Percentiles rank a stretch among this genome's conserved stretches.
phyloP scores from a whole-genome alignment of 1,140 invertebrate species.

The Mya arenaria region DNA sequence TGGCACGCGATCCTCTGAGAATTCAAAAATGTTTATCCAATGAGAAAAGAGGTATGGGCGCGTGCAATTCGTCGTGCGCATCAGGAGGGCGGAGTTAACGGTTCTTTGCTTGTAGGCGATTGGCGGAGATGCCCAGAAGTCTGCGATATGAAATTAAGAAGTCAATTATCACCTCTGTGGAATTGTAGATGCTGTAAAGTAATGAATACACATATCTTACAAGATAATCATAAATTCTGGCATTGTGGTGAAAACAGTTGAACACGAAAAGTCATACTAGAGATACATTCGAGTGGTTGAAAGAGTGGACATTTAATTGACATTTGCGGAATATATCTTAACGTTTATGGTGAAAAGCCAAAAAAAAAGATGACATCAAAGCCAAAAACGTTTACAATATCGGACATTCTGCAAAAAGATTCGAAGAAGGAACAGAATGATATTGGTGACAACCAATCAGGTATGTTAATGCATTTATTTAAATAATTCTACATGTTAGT shows the following conservation, averaged over 20 bases:
- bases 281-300: no score
- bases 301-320: no score
- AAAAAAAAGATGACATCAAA: conserved; percentile 18
- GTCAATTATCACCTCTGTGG: conserved; percentile 38
- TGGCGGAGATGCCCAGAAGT: conserved; percentile 6
- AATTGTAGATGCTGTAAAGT: conserved; percentile 36
- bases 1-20: conserved; percentile 34
- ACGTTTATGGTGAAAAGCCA: no score
- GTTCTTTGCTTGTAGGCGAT: neutral
- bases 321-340: no score
- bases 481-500: no score
- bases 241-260: no score
- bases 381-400: conserved; percentile 27
- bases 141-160: conserved; percentile 27
- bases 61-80: conserved; percentile 15
- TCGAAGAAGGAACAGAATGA: no score
- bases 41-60: conserved; percentile 16
- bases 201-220: conserved; percentile 37
- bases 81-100: conserved; percentile 25
- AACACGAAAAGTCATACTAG: no score
- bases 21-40: conserved; percentile 26
- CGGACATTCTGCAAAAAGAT: conserved; percentile 21
- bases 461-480: no score
- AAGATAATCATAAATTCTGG: conserved; percentile 30
- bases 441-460: no score